Percentiles rank a stretch among this genome's conserved stretches.
phyloP scores from a whole-genome alignment of 2,888 invertebrate species.

The Drosophila tanythrix region DNA sequence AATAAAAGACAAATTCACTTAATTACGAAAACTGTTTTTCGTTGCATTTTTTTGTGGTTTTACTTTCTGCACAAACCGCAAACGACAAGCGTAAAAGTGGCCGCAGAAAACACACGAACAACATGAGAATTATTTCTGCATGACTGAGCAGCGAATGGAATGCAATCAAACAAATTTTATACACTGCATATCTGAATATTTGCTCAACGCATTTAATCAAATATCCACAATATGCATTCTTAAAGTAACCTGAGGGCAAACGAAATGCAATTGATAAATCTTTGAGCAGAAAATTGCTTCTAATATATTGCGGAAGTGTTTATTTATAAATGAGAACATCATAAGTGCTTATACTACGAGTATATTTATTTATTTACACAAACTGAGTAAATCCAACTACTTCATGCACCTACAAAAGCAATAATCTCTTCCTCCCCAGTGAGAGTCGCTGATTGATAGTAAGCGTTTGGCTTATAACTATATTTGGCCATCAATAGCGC shows the following conservation, averaged over 20 bases:
- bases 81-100: constrained; percentile 47
- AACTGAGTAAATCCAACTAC: constrained; percentile 4
- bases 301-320: constrained; percentile 1
- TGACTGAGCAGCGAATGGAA: constrained; percentile 50
- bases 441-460: constrained; percentile 43
- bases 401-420: constrained; percentile 1
- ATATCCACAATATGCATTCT: constrained; percentile 10
- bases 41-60: constrained; percentile 12
- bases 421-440: not conserved
- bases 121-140: constrained; percentile 26
- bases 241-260: not conserved
- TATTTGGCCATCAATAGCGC: constrained; percentile 42
- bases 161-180: constrained; percentile 57
- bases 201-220: not conserved
- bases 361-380: not conserved
- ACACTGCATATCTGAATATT: constrained; percentile 12
- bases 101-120: constrained; percentile 16
- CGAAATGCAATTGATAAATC: not conserved
- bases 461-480: constrained; percentile 38
- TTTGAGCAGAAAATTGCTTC: not conserved
- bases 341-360: not conserved
- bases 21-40: constrained; percentile 28
- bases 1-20: constrained; percentile 51
- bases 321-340: not conserved
- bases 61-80: constrained; percentile 17